These are phyloP conservation scores for Steinernema feltiae DNA, from an alignment of 1,140 invertebrate genomes.

Conservation along the genomic window DNA sequence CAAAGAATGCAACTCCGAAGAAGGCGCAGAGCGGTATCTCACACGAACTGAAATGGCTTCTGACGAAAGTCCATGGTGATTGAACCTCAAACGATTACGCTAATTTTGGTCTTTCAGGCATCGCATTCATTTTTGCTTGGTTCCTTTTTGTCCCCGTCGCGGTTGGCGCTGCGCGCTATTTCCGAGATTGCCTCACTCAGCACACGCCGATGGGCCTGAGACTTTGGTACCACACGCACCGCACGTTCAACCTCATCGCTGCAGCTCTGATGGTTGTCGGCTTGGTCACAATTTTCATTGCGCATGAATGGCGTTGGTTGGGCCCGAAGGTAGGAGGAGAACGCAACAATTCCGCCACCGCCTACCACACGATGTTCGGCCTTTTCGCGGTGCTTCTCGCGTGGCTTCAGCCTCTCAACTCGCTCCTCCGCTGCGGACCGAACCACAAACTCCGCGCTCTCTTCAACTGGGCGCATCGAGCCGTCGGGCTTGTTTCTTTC, in stretches of 20 bases:
- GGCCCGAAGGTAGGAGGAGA: neutral
- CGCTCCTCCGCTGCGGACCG: neutral
- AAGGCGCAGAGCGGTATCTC: neutral
- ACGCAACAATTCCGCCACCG: neutral
- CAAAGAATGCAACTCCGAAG: neutral
- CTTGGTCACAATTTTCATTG: neutral
- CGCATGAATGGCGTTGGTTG: neutral
- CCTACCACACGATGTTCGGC: conserved; percentile 4
- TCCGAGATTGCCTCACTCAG: neutral
- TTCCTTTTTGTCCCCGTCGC: neutral
- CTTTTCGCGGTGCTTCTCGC: neutral
- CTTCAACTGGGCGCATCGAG: neutral
- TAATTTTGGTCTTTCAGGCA: too few species aligned
- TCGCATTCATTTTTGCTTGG: conserved; percentile 1
- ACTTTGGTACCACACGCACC: neutral
- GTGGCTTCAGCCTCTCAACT: neutral
- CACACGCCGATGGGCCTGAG: neutral
- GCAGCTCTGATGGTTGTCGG: neutral
- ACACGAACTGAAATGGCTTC: neutral
- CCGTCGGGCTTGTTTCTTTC: neutral
- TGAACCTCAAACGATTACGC: too few species aligned
- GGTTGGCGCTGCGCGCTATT: neutral
- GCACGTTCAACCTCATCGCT: neutral
- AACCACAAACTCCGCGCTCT: neutral
- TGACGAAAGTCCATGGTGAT: neutral